Percentiles rank a stretch among this genome's conserved stretches.
phyloP scores from a whole-genome alignment of 2,113 vertebrate species.

The Theristicus caerulescens region DNA sequence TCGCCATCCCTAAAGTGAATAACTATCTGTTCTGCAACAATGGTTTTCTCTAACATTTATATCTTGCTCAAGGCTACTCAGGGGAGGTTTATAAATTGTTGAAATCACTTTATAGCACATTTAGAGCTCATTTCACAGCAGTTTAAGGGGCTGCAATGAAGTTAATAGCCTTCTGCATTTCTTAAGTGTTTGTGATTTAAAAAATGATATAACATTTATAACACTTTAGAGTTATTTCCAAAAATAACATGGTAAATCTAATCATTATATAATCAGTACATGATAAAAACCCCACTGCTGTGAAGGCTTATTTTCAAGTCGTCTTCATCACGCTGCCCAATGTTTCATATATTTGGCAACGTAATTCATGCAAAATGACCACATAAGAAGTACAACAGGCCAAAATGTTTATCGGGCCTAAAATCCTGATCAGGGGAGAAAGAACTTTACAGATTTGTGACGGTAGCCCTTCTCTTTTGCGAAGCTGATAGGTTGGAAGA shows the following conservation, averaged over 20 bases:
- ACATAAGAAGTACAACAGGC: neutral
- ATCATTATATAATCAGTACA: neutral
- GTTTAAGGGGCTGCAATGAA: constrained; percentile 54
- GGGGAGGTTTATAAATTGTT: constrained; percentile 57
- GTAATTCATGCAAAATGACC: neutral
- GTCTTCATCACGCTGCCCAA: neutral
- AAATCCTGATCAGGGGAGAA: neutral
- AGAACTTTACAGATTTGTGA: neutral
- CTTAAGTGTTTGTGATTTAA: constrained; percentile 65
- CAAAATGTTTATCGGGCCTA: neutral
- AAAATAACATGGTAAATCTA: constrained; percentile 36
- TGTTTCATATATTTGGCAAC: neutral
- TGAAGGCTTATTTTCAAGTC: neutral
- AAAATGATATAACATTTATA: constrained; percentile 49
- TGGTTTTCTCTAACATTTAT: constrained; percentile 49
- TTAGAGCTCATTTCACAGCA: constrained; percentile 64
- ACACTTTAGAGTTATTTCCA: constrained; percentile 23
- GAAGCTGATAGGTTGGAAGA: neutral
- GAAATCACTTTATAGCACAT: constrained; percentile 69
- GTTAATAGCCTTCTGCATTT: constrained; percentile 66
- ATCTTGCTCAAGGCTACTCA: constrained; percentile 63
- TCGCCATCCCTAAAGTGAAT: constrained; percentile 1
- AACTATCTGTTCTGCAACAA: constrained; percentile 10
- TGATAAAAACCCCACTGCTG: neutral
- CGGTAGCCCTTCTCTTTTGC: neutral